Evolutionary conservation across 1,140 invertebrate genomes (phyloP), one percentile per base, ranked within the genome.

Genomic region (Chelonus insularis): DNA sequence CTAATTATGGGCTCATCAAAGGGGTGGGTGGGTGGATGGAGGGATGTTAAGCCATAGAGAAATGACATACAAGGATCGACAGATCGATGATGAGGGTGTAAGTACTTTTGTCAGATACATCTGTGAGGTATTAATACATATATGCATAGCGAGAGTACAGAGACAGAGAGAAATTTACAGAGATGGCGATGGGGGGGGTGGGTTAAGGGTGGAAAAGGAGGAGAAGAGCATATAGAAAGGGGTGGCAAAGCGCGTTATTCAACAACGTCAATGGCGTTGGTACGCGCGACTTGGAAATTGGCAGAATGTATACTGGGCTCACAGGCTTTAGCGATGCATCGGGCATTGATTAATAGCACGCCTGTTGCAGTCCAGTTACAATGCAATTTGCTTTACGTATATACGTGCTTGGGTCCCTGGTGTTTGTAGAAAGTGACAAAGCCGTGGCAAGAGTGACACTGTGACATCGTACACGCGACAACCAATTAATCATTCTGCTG

Each of bases 301-400:
- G 73, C 76, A 71, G 72, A 75, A 76, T 74, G 68, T 69, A 74
- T 69, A 51, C 37, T 67, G 69, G 63, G 70, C 66, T 66, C 65
- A 67, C 47, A 12, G 52, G 21, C 23, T 55, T 32, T 57, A 55
- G 69, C 67, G 66, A 65, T 79, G 75, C 74, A 77, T 67, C 67
- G 68, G 71, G 73, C 77, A 74, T 81, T 81, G 79, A 81, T 80
- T 81, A 81, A 81, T 80, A 77, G 75, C 77, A 75, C 78, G 79
- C 78, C 78, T 81, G 79, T 81, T 80, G 78, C 79, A 79, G 79
- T 68, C 65, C 61, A 64, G 74, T 81, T 79, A 80, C 79, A 80
- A 80, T 79, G 79, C 78, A 81, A 81, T 81, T 81, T 76, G 75
- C 76, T 76, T 73, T 72, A 66, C 62, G 43, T 57, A 51, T 59